Percentiles rank a stretch among this genome's conserved stretches.
Conservation (phyloP, 2,888 invertebrate species). For the Taenaris catops region DNA sequence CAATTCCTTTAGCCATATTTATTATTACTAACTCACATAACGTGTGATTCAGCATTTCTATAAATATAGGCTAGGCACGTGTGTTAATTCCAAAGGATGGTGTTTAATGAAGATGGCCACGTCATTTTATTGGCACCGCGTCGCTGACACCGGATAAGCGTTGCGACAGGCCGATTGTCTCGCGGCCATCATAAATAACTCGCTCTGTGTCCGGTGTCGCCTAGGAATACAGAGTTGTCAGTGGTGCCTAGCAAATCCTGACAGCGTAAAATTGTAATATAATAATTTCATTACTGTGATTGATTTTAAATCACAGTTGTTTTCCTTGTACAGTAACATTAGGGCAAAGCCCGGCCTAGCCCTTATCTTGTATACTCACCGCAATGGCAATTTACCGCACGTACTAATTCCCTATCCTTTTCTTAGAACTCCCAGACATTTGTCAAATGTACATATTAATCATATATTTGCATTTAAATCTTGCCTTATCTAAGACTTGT, state of each 20-base stretch:
- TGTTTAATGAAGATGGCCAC: conserved; percentile 73
- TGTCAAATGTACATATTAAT: too few species aligned
- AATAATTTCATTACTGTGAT: too few species aligned
- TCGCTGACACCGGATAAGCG: conserved; percentile 73
- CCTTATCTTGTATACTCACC: too few species aligned
- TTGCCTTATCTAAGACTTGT: too few species aligned
- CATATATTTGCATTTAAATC: too few species aligned
- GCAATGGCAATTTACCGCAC: too few species aligned
- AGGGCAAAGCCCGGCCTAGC: too few species aligned
- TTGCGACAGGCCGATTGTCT: conserved; percentile 71
- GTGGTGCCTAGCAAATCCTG: conserved; percentile 52
- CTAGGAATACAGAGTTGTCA: conserved; percentile 65
- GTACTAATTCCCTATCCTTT: too few species aligned
- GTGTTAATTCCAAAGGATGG: conserved; percentile 64
- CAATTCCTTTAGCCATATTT: conserved; percentile 24
- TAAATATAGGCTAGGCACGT: conserved; percentile 60
- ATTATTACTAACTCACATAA: conserved; percentile 28
- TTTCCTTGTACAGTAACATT: too few species aligned
- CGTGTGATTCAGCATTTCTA: conserved; percentile 54
- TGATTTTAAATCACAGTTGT: too few species aligned
- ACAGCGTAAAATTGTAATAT: too few species aligned
- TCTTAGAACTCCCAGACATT: too few species aligned
- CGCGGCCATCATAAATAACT: conserved; percentile 75
- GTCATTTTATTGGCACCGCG: conserved; percentile 66
- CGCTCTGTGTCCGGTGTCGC: conserved; percentile 65